Evolutionary conservation across 2,888 invertebrate species (phyloP).

Genomic region (Ecdyonurus torrentis): DNA sequence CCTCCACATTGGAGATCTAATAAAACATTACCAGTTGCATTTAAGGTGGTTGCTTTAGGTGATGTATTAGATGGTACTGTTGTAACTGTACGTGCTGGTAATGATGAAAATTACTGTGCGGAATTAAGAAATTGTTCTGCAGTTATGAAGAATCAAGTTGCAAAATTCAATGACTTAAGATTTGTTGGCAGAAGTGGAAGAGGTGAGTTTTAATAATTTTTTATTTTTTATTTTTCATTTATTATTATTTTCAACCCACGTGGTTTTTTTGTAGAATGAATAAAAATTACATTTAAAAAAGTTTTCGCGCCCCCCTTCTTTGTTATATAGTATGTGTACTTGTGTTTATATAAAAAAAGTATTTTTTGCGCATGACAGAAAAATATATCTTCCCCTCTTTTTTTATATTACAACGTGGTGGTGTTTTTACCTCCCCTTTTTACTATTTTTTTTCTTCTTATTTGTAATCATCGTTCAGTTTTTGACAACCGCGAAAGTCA

Average conservation of each 20-base stretch:
- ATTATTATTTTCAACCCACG: not conserved
- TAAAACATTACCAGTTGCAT: slow-evolving; percentile 92
- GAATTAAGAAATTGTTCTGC: slow-evolving; percentile 90
- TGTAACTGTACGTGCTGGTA: slow-evolving; percentile 90
- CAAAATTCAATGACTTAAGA: slow-evolving; percentile 95
- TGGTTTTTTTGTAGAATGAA: not conserved
- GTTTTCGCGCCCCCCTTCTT: not conserved
- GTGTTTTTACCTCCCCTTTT: too few species aligned
- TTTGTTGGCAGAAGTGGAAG: slow-evolving; percentile 97
- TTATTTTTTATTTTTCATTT: not conserved
- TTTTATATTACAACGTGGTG: not conserved
- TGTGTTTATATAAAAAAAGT: not conserved
- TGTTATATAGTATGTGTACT: too few species aligned
- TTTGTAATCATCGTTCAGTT: too few species aligned
- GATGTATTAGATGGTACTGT: slow-evolving; percentile 92
- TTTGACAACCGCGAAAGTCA: too few species aligned
- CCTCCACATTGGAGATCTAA: slow-evolving; percentile 97
- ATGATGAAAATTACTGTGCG: slow-evolving; percentile 95
- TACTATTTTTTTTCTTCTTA: too few species aligned
- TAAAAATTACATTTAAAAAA: not conserved
- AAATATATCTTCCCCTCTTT: slow-evolving; percentile 6
- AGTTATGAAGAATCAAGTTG: slow-evolving; percentile 96
- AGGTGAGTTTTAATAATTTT: slow-evolving; percentile 46
- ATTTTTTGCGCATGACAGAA: slow-evolving; percentile 17
- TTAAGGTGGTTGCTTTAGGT: slow-evolving; percentile 88